A percentile compares a stretch with the other conserved stretches of the same genome.
phyloP scores from a whole-genome alignment of 2,113 vertebrate genomes.

The Puma concolor region DNA sequence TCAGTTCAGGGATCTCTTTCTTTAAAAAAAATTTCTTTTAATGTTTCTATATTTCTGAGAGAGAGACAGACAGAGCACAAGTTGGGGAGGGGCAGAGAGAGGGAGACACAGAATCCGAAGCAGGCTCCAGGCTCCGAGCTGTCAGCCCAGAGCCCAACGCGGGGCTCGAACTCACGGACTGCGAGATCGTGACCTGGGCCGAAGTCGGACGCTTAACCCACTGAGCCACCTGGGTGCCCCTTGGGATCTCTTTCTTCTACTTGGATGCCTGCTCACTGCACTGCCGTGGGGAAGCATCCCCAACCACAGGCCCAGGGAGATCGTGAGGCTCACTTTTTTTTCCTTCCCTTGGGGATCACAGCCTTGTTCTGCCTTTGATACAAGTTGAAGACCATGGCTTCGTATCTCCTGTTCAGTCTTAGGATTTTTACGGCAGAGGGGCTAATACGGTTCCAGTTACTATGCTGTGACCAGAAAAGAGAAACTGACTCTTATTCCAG shows the following conservation, averaged over 20 bases:
- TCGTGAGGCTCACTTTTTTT: accelerated
- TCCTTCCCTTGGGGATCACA: neutral
- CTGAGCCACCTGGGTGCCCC: too few species aligned
- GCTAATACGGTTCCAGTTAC: too few species aligned
- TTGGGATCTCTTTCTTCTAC: neutral
- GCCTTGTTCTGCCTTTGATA: neutral
- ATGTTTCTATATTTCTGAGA: too few species aligned
- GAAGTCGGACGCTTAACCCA: too few species aligned
- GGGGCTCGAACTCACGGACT: too few species aligned
- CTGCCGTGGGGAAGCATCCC: neutral
- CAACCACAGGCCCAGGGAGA: neutral
- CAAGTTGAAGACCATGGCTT: neutral
- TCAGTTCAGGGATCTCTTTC: neutral
- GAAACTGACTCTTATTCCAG: neutral
- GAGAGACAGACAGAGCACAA: too few species aligned
- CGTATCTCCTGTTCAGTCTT: too few species aligned
- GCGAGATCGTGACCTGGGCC: too few species aligned
- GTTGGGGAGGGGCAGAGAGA: too few species aligned
- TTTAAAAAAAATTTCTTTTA: neutral
- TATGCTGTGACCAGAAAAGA: neutral
- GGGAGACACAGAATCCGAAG: too few species aligned
- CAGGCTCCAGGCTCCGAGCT: too few species aligned
- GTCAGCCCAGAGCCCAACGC: too few species aligned
- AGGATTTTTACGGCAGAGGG: neutral
- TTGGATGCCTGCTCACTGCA: accelerated